Evolutionary conservation across 2,113 vertebrate genomes (phyloP), one percentile per base, ranked within the genome.

Genomic region (Petromus typicus): DNA sequence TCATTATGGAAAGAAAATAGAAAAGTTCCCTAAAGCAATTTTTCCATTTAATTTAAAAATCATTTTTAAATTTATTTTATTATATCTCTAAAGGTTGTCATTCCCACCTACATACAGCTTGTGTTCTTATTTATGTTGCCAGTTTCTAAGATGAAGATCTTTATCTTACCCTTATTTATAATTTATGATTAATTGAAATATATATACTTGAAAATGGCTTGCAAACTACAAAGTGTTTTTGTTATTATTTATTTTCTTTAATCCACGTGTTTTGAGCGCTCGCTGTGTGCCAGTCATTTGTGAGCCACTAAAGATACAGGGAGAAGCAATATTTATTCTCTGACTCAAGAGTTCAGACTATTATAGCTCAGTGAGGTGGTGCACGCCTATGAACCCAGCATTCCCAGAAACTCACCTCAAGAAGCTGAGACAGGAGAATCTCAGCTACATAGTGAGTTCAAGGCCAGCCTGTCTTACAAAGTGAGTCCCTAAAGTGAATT

Each of bases 131-230:
- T 91, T 91, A 64, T 59, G 79, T 51, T 82, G 79, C 37, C 87
- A 80, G 75, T 30, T n/a, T 93, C 37, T 56, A 73, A 80, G 48
- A 51, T 27, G 64, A 64, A 43, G 14, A 5, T 27, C 18, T 87
- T 76, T 69, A 76, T 73, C 17, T 92, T 90, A 54, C 37, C 18
- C n/a, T 95, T 84, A 75, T 81, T 93, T 87, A 86, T 83, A 92
- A 75, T 48, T 75, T 75, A 75, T 30, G 43, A 57, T 69, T 54
- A 90, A 86, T 40, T 78, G 32, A 90, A 87, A 66, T 89, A 71
- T 2, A 32, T 75, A 43, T 75, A n/a, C n/a, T 82, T 96, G 30
- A 87, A 94, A 93, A 84, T 75, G 37, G 25, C 45, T 89, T 76
- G 8, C 10, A 78, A 79, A 82, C 63, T 90, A n/a, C 17, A 4